These are phyloP conservation scores for Pseudomyrmex concolor DNA, from an alignment of 1,140 invertebrate genomes.

Conservation along the genomic window DNA sequence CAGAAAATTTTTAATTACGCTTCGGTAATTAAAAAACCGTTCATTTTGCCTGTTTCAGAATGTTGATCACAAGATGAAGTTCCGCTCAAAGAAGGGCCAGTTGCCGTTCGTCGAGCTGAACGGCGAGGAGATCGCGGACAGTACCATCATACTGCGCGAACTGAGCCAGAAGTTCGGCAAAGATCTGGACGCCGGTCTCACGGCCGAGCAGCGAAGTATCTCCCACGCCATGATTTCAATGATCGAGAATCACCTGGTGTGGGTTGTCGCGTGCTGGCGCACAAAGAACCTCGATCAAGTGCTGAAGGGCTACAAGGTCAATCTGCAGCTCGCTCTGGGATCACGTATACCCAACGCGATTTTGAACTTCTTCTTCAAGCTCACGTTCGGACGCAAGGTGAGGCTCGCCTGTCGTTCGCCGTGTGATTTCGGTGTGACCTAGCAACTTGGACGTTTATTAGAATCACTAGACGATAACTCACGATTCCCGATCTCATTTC, in stretches of 20 bases:
- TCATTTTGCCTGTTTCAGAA: constrained; percentile 88
- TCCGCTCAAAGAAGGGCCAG: constrained; percentile 96
- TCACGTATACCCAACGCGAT: constrained; percentile 94
- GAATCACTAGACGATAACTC: constrained; percentile 24
- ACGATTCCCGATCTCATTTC: background rate
- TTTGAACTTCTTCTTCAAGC: constrained; percentile 95
- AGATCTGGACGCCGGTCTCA: constrained; percentile 92
- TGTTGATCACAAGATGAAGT: constrained; percentile 97
- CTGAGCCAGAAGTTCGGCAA: constrained; percentile 92
- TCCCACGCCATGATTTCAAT: constrained; percentile 97
- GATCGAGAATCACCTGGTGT: constrained; percentile 96
- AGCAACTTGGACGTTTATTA: constrained; percentile 53
- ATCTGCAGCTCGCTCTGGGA: constrained; percentile 94
- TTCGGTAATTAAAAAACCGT: background rate
- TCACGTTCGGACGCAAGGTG: constrained; percentile 94
- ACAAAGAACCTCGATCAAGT: constrained; percentile 94
- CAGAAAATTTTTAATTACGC: background rate
- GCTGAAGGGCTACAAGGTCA: constrained; percentile 95
- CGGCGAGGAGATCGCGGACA: constrained; percentile 96
- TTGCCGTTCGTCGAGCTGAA: constrained; percentile 97
- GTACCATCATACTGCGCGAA: constrained; percentile 94
- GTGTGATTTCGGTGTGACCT: constrained; percentile 54
- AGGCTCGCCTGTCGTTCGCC: constrained; percentile 71
- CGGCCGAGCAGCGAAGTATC: constrained; percentile 93
- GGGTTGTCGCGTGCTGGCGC: constrained; percentile 95